Evolutionary conservation across 2,888 invertebrate species (phyloP).

Genomic region (Sycophila texana): DNA sequence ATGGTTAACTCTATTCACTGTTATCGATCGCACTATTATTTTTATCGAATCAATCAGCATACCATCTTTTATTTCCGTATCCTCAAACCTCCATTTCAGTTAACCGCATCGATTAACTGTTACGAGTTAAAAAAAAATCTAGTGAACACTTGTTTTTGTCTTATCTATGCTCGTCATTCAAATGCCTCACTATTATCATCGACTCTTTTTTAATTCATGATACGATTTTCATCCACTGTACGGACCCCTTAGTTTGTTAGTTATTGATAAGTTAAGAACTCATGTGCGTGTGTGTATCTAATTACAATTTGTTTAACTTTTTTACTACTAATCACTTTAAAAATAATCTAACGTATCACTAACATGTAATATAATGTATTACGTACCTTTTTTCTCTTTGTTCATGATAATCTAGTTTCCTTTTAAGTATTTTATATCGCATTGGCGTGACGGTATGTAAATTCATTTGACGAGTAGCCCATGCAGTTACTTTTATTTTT

Average conservation of each 20-base stretch:
- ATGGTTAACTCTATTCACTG: background rate
- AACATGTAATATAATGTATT: background rate
- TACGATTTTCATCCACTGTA: too few relatives aligned
- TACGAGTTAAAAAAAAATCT: too few relatives aligned
- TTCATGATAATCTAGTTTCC: background rate
- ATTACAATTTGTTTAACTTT: conserved; percentile 21
- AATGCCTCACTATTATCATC: too few relatives aligned
- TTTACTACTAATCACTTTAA: conserved; percentile 19
- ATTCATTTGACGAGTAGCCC: conserved; percentile 22
- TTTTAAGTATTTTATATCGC: background rate
- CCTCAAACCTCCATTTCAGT: too few relatives aligned
- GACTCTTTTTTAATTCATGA: too few relatives aligned
- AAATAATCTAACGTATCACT: conserved; percentile 3
- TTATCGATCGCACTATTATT: background rate
- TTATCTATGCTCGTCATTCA: too few relatives aligned
- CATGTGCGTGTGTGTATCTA: conserved; percentile 26
- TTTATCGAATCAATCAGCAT: too few relatives aligned
- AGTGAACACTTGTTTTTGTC: too few relatives aligned
- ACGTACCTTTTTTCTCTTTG: background rate
- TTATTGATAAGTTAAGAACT: too few relatives aligned
- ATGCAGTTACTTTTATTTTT: conserved; percentile 24
- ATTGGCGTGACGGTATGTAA: background rate
- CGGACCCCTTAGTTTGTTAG: too few relatives aligned
- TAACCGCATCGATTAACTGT: too few relatives aligned
- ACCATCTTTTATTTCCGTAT: too few relatives aligned